These are phyloP conservation scores for Otis tarda DNA, from an alignment of 2,113 vertebrate genomes.

Conservation along the genomic window DNA sequence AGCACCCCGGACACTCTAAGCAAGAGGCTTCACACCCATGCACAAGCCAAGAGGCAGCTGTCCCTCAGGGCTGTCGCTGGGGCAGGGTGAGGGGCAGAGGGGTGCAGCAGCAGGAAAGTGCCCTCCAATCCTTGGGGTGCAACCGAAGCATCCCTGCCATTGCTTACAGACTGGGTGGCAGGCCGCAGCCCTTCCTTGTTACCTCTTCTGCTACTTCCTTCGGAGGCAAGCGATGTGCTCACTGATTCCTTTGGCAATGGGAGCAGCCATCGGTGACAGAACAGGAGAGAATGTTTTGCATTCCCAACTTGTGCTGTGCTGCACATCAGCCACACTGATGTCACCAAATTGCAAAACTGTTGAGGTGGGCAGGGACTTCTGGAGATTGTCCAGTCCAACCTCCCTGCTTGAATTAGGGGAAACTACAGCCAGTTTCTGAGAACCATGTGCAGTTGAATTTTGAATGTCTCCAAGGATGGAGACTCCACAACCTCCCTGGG, in stretches of 20 bases:
- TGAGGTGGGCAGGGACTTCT: neutral
- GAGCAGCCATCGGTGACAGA: neutral
- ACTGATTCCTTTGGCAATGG: accelerated
- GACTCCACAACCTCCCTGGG: neutral
- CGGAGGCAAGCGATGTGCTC: accelerated
- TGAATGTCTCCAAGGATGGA: neutral
- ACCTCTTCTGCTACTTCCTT: neutral
- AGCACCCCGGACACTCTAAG: neutral
- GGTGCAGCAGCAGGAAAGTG: neutral
- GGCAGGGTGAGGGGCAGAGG: neutral
- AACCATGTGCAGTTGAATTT: neutral
- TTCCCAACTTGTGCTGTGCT: neutral
- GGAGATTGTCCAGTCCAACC: neutral
- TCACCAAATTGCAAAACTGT: neutral
- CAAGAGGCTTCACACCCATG: accelerated
- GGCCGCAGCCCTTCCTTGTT: neutral
- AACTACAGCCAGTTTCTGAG: accelerated
- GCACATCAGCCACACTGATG: neutral
- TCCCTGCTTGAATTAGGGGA: neutral
- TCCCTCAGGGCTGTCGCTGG: accelerated
- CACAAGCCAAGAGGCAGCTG: accelerated
- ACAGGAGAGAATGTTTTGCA: neutral
- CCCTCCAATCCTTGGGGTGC: neutral
- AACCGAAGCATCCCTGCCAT: neutral
- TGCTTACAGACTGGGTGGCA: neutral